Percentiles rank a stretch among this genome's conserved stretches.
Evolutionary conservation across 2,113 vertebrate genomes (phyloP).

Genomic region (Ceyx melanurus): DNA sequence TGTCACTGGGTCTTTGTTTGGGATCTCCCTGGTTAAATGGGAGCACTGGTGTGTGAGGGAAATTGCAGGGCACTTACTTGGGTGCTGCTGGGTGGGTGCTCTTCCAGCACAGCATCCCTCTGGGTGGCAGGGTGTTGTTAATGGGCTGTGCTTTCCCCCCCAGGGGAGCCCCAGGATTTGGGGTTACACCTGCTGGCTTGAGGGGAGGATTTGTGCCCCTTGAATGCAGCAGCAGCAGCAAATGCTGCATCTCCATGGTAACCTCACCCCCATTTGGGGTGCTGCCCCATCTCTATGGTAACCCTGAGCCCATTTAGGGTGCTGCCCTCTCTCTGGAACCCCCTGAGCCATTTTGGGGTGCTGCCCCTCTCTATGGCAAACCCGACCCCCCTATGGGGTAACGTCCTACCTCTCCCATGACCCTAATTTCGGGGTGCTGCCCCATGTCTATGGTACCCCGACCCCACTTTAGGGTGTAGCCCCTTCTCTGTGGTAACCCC

Average conservation of each 20-base stretch:
- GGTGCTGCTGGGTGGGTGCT: rapidly evolving
- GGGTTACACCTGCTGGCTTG: rapidly evolving
- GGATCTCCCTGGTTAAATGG: rapidly evolving
- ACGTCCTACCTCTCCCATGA: rapidly evolving
- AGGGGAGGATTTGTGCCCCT: not conserved
- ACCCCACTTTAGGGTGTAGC: not conserved
- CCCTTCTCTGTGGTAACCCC: rapidly evolving
- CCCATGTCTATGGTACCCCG: not conserved
- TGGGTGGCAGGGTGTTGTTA: not conserved
- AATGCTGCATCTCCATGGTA: not conserved
- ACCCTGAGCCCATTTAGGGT: not conserved
- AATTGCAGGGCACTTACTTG: rapidly evolving
- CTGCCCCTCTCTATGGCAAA: not conserved
- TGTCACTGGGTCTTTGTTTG: not conserved
- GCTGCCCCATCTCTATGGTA: not conserved
- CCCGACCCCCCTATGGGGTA: not conserved
- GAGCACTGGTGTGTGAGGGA: rapidly evolving
- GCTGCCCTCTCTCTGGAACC: not conserved
- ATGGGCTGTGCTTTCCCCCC: not conserved
- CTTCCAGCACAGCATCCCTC: rapidly evolving
- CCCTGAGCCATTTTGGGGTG: not conserved
- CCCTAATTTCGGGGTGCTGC: not conserved
- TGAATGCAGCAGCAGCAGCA: rapidly evolving
- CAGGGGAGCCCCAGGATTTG: not conserved
- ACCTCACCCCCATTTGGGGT: not conserved